Conservation (phyloP, 2,797 vertebrate species). For the Helarctos malayanus region DNA sequence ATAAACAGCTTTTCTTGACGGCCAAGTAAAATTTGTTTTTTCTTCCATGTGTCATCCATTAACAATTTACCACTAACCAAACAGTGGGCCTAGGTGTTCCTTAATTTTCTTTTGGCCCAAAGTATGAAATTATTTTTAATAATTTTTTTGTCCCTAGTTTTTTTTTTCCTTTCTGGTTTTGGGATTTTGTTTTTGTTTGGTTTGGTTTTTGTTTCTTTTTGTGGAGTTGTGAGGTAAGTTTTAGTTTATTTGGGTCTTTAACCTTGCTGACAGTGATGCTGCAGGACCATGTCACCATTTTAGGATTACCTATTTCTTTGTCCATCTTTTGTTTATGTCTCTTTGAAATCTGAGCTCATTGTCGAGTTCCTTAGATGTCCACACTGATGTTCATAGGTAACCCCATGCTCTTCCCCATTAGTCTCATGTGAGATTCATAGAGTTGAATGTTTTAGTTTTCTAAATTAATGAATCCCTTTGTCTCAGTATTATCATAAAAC, state of each 20-base stretch:
- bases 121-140: conserved; percentile 46
- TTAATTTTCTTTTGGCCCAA: conserved; percentile 52
- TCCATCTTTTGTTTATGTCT: neutral
- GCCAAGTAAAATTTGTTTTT: conserved; percentile 11
- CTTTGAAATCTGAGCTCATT: conserved; percentile 52
- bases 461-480: conserved; percentile 40
- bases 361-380: neutral
- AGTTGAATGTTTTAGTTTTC: conserved; percentile 39
- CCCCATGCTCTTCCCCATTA: neutral
- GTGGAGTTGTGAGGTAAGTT: neutral
- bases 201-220: neutral
- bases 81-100: neutral
- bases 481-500: conserved; percentile 3
- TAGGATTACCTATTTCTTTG: conserved; percentile 29
- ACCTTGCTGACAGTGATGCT: neutral
- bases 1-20: conserved; percentile 44
- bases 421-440: neutral
- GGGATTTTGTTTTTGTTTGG: neutral
- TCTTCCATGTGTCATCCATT: conserved; percentile 4
- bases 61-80: conserved; percentile 46
- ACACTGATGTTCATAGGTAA: conserved; percentile 12
- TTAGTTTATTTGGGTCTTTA: conserved; percentile 56
- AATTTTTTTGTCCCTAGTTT: neutral
- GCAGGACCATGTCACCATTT: conserved; percentile 16
- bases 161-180: neutral